A percentile compares a stretch with the other conserved stretches of the same genome.
These are phyloP conservation scores for Melieria omissa DNA, from an alignment of 2,888 invertebrate species.

Conservation along the genomic window DNA sequence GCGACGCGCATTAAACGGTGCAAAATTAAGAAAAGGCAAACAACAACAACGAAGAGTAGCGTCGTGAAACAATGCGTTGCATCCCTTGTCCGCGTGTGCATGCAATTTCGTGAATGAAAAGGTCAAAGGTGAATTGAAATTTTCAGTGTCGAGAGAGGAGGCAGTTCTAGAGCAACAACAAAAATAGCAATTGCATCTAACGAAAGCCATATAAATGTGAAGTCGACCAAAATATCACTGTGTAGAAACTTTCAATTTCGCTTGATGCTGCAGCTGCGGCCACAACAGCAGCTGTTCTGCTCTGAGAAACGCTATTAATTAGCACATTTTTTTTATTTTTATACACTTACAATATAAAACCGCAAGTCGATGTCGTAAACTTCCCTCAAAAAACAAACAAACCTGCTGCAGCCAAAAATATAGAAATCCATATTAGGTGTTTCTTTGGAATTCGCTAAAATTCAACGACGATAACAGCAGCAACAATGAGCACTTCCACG, in stretches of 20 bases:
- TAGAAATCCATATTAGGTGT: not conserved
- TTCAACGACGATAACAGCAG: not conserved
- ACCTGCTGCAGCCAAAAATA: not conserved
- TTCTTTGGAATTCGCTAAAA: not conserved
- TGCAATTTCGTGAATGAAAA: slow-evolving; percentile 6
- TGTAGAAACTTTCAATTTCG: too few species aligned
- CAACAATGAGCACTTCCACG: slow-evolving; percentile 43
- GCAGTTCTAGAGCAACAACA: not conserved
- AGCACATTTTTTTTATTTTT: too few species aligned
- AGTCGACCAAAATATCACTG: too few species aligned
- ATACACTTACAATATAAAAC: too few species aligned
- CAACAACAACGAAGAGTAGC: not conserved
- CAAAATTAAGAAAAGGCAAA: not conserved
- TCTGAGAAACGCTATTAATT: too few species aligned
- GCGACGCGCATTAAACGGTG: not conserved
- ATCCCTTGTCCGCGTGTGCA: not conserved
- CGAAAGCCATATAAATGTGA: not conserved
- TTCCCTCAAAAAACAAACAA: not conserved
- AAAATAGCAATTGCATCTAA: slow-evolving; percentile 9
- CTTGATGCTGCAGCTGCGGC: too few species aligned
- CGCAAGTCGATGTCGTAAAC: not conserved
- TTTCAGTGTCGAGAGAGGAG: not conserved
- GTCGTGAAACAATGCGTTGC: not conserved
- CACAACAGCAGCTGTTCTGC: too few species aligned
- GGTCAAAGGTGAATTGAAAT: slow-evolving; percentile 21